phyloP scores from a whole-genome alignment of 1,140 invertebrate species.

The Bombus fervidus region DNA sequence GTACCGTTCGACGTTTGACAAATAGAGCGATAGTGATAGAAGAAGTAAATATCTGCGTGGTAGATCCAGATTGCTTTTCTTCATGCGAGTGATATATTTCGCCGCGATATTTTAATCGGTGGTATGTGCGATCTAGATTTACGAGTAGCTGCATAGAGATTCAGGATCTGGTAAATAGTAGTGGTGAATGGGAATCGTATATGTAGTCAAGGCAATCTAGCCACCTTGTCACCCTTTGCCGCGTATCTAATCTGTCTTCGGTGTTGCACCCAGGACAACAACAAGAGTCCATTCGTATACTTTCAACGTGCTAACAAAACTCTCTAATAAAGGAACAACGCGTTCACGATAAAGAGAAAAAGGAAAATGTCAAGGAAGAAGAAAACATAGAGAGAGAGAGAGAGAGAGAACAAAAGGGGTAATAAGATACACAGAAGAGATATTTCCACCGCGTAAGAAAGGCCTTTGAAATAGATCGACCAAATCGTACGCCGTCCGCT shows the following conservation, averaged over 20 bases:
- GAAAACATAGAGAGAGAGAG: neutral
- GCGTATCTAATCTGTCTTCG: neutral
- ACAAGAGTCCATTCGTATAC: no score
- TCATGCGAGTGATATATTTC: no score
- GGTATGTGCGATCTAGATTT: conserved; percentile 2
- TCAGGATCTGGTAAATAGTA: neutral
- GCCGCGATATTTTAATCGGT: neutral
- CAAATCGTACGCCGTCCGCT: neutral
- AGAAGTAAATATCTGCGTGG: no score
- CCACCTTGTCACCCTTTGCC: neutral
- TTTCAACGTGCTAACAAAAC: no score
- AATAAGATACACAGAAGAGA: neutral
- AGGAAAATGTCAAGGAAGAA: neutral
- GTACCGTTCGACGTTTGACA: no score
- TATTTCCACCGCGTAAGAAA: neutral
- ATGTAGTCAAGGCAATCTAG: neutral
- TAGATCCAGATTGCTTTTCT: no score
- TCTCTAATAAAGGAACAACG: neutral
- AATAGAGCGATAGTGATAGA: no score
- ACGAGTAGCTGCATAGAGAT: neutral
- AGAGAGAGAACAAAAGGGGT: neutral
- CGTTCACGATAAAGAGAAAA: no score
- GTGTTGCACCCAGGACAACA: neutral
- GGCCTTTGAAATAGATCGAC: conserved; percentile 15
- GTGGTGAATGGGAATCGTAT: neutral